A percentile compares a stretch with the other conserved stretches of the same genome.
phyloP scores from a whole-genome alignment of 1,140 invertebrate genomes.

The Heliconius nattereri region DNA sequence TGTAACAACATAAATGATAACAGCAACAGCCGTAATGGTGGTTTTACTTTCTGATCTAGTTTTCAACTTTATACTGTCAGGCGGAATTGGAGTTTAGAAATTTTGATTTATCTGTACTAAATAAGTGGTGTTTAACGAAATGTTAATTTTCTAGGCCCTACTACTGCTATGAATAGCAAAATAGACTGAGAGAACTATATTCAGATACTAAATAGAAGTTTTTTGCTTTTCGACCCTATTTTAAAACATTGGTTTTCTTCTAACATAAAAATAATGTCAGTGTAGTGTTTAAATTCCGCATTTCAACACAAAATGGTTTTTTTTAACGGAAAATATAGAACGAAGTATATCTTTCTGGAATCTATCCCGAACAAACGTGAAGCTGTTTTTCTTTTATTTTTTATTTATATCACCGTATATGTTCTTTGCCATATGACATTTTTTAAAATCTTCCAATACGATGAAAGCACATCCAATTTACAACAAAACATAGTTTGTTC shows the following conservation, averaged over 20 bases:
- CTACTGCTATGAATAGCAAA: too few relatives aligned
- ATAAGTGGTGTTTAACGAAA: too few relatives aligned
- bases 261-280: too few relatives aligned
- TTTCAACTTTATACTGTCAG: background rate
- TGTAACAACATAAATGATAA: slow-evolving; percentile 25
- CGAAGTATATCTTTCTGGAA: too few relatives aligned
- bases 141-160: too few relatives aligned
- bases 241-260: too few relatives aligned
- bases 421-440: background rate
- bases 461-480: background rate
- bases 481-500: slow-evolving; percentile 3
- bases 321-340: too few relatives aligned
- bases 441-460: background rate
- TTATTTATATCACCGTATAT: background rate
- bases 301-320: too few relatives aligned
- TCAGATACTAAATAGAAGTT: too few relatives aligned
- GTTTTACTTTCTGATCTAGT: slow-evolving; percentile 16
- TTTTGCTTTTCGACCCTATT: too few relatives aligned
- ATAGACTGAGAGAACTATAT: too few relatives aligned
- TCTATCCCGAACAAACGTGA: background rate
- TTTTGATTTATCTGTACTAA: background rate
- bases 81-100: background rate
- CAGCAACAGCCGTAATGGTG: background rate
- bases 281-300: too few relatives aligned
- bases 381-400: background rate